Evolutionary conservation across 2,113 vertebrate species (phyloP), one percentile per base, ranked within the genome.

Genomic region (Melanerpes formicivorus): DNA sequence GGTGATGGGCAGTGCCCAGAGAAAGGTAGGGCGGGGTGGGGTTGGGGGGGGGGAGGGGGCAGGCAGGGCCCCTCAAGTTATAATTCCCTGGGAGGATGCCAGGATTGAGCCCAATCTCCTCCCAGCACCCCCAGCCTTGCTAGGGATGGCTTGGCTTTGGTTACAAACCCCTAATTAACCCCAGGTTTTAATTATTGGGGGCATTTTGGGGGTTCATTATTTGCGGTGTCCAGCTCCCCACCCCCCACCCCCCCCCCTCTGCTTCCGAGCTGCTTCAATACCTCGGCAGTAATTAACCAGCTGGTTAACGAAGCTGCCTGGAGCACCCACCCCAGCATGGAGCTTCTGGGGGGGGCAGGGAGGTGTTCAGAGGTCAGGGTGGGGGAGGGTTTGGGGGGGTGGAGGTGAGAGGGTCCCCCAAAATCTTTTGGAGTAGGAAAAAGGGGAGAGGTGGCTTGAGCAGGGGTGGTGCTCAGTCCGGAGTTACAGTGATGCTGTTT

Each of bases 221-320:
- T 71, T 10, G 76, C 64, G 34, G 23, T 30, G 32, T 58, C 82
- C 55, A 5, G 8, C 62, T 50, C 21, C 48, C 48, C 48, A 37
- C 48, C 48, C 46, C 18, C 22, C 22, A 22, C 12, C 52, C 11
- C 22, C 50, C 50, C 74, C 66, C 56, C 67, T 32, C 8, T 14
- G 40, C 62, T 17, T 63, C 80, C 10, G 7, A 74, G 74, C 56
- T 0, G 4, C 75, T 71, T 22, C 50, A 6, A 80, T 63, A 81
- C 50, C 79, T 63, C 18, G 26, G 72, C 63, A n/a, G 80, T 66
- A 93, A 93, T 94, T 95, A 95, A 80, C 19, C 87, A 71, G 46
- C 27, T 5, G 2, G 65, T 65, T 93, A 91, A 96, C 84, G 83
- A 91, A 88, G 69, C 89, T 74, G 92, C 73, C 86, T 74, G 55